Base-by-base conservation (phyloP, 2,797 vertebrate genomes). In the Argyrosomus regius region DNA sequence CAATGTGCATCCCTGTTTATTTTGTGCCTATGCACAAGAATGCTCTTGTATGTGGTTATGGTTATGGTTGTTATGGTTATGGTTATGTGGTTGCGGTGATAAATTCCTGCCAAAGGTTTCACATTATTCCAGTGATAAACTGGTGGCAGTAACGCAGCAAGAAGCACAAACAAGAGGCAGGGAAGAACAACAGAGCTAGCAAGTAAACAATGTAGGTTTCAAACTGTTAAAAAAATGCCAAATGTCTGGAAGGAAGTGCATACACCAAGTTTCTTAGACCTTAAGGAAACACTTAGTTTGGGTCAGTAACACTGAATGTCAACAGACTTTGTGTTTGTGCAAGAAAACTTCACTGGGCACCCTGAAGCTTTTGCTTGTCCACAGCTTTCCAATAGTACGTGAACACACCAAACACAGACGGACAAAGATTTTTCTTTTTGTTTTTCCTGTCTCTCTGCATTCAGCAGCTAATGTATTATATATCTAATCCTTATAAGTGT, bases 401-500 rank as follows among this genome's bases (percentile, higher is more conserved):
- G 11, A 73, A 84, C 1, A n/a, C 64, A 72, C 41, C 31, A 18
- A 0, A 50, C 24, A 18, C 31, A 76, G 10, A 39, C 14, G 43
- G 17, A 66, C 18, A 50, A 11, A 63, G 16, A 3, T 58, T 17
- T 50, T 49, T 45, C 16, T 39, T 53, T 43, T 67, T 72, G 35
- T 24, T 18, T 52, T 80, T 83, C 53, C 63, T 60, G 60, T 64
- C 69, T 20, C 46, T 26, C 69, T 76, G 13, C 22, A 3, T 60
- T 59, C 54, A 60, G 9, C 26, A 60, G n/a, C 71, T 57, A 39
- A 85, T 48, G 74, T 45, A 75, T 78, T 75, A 70, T 83, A 65
- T 62, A 45, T 65, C 43, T 82, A 79, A 87, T 88, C 72, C 78
- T 81, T 50, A 48, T 75, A 69, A 82, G 67, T 79, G 78, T 87